Base-by-base conservation (phyloP, 2,797 vertebrate species). In the Carcharodon carcharias region DNA sequence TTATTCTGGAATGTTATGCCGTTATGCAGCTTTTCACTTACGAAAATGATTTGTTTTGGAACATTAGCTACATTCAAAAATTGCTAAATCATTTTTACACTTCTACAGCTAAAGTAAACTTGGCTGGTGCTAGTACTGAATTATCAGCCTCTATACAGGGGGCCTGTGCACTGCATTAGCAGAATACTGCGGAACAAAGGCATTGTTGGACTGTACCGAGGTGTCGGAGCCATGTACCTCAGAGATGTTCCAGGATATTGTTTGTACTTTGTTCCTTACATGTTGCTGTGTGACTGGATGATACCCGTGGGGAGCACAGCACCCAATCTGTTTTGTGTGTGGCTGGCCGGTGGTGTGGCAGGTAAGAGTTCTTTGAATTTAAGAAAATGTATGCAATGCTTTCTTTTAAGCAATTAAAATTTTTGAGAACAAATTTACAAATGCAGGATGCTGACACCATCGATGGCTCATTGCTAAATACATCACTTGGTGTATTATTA, bases 181-280 rank as follows among this genome's bases (percentile, higher is more conserved):
- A 98, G 97, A 97, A 98, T 99, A 96, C 97, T 99, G 69, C 98
- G 98, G 97, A 97, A 97, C 0, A 98, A 99, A 96, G 99, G 99
- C 63, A 96, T 99, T 96, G 97, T 96, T 16, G 99, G 99, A 11
- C 97, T 99, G 31, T 99, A 99, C 97, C 97, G 99, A 63, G 99
- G 99, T 0, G 97, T 97, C 0, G 97, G 98, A 0, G 99, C 99
- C 97, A 99, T 99, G 99, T 96, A 99, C 56, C 98, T 99, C 96
- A 98, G 99, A 96, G 99, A 99, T 21, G 96, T 99, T 35, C 99
- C 99, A 0, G 99, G 99, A 0, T 99, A 99, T 96, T 97, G 98
- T 1, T 97, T 99, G 96, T 99, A 99, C 97, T 99, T 99, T 97
- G 97, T 99, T 96, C 99, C 99, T 0, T 99, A 99, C 9, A 97